These are phyloP conservation scores for Athetis lepigone DNA, from an alignment of 2,888 invertebrate species.

Conservation along the genomic window DNA sequence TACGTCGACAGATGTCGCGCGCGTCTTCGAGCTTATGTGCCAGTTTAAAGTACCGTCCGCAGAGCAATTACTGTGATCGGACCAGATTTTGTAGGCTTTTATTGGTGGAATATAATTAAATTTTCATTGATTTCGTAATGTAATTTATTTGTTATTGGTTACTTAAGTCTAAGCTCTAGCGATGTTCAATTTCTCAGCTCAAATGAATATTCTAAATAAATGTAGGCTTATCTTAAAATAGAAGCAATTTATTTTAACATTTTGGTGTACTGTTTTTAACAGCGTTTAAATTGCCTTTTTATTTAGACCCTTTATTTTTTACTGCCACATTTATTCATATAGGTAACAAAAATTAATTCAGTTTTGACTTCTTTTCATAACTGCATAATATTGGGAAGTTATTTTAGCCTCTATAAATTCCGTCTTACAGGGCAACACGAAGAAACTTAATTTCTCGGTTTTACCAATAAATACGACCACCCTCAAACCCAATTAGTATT, in stretches of 20 bases:
- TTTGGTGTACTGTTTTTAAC: slow-evolving; percentile 20
- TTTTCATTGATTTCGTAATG: slow-evolving; percentile 69
- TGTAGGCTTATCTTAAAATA: slow-evolving; percentile 50
- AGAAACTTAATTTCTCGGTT: not conserved
- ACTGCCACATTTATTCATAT: not conserved
- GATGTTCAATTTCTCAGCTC: slow-evolving; percentile 59
- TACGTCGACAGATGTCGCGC: slow-evolving; percentile 91
- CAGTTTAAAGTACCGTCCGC: slow-evolving; percentile 89
- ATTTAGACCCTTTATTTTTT: not conserved
- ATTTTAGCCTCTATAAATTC: not conserved
- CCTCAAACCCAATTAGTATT: slow-evolving; percentile 41
- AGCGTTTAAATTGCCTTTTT: not conserved
- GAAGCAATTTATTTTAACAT: slow-evolving; percentile 42
- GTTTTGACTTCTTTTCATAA: too few relatives aligned
- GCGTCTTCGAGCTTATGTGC: slow-evolving; percentile 90
- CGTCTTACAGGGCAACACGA: not conserved
- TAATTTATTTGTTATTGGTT: slow-evolving; percentile 63
- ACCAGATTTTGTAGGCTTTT: slow-evolving; percentile 74
- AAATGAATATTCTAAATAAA: slow-evolving; percentile 58
- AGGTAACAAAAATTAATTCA: not conserved
- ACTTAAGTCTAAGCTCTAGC: slow-evolving; percentile 44
- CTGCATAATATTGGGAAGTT: too few relatives aligned
- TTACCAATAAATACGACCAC: not conserved
- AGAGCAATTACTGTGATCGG: slow-evolving; percentile 85
- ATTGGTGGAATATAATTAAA: slow-evolving; percentile 74